A percentile compares a stretch with the other conserved stretches of the same genome.
phyloP scores from a whole-genome alignment of 64 coral and sea anemone species.

The Montipora efflorescens region DNA sequence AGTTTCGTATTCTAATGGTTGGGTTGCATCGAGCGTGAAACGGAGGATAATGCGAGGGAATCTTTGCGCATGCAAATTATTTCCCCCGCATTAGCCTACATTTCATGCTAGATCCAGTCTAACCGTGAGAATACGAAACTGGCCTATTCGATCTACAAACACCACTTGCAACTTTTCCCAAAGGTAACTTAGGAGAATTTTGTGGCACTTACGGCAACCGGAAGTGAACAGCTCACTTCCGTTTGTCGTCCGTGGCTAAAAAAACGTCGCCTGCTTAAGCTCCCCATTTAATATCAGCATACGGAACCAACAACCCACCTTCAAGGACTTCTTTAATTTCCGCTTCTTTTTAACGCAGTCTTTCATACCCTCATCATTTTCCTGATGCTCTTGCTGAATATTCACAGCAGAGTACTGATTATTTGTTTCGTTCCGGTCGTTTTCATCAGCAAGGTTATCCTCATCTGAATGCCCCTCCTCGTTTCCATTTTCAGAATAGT shows the following conservation, averaged over 20 bases:
- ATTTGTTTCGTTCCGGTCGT: background rate
- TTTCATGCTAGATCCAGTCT: too few relatives aligned
- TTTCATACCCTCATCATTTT: background rate
- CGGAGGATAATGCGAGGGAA: too few relatives aligned
- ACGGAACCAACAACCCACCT: background rate
- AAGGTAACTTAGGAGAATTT: too few relatives aligned
- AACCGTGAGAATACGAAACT: too few relatives aligned
- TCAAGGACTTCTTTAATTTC: slow-evolving; percentile 3
- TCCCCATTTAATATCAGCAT: background rate
- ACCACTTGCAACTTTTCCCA: too few relatives aligned
- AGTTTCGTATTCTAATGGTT: too few relatives aligned
- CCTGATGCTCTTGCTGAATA: background rate
- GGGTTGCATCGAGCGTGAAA: too few relatives aligned
- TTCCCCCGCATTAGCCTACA: too few relatives aligned
- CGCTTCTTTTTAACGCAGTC: background rate
- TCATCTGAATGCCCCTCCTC: background rate
- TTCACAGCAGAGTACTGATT: background rate
- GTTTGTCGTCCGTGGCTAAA: background rate
- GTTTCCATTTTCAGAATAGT: background rate
- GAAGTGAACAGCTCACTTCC: too few relatives aligned
- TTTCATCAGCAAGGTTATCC: background rate
- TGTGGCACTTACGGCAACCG: too few relatives aligned
- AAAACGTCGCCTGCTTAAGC: background rate
- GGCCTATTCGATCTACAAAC: too few relatives aligned
- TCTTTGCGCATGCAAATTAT: too few relatives aligned